phyloP scores from a whole-genome alignment of 2,888 invertebrate genomes.

The Napeogenes inachia region DNA sequence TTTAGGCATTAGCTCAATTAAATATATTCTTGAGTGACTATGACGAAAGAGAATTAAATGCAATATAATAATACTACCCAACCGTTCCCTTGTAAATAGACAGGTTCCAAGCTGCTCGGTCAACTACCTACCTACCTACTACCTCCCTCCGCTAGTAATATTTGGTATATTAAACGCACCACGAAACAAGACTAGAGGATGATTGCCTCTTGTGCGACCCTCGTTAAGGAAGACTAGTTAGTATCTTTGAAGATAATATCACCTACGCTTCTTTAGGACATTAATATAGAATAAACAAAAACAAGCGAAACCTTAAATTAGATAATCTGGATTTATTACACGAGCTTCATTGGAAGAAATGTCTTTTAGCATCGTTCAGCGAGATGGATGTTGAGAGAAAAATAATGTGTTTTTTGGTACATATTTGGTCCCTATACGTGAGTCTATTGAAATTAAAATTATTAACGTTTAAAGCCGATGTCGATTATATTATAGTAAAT shows the following conservation, averaged over 20 bases:
- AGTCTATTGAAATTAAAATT: constrained; percentile 30
- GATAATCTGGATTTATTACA: no score
- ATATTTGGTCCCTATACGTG: constrained; percentile 44
- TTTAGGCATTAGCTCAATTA: constrained; percentile 76
- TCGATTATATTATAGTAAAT: not conserved
- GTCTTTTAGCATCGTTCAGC: constrained; percentile 59
- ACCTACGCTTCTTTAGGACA: no score
- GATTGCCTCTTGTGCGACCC: constrained; percentile 72
- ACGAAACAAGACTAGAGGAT: constrained; percentile 76
- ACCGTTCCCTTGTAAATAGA: constrained; percentile 56
- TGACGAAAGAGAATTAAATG: constrained; percentile 52
- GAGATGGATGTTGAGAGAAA: constrained; percentile 16
- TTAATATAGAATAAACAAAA: no score
- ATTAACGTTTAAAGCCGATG: constrained; percentile 21
- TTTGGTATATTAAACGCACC: constrained; percentile 77
- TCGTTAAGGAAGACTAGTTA: constrained; percentile 75
- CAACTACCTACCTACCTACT: constrained; percentile 39
- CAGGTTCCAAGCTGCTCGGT: constrained; percentile 73
- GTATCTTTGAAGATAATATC: constrained; percentile 52
- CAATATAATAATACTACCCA: constrained; percentile 75
- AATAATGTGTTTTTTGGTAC: constrained; percentile 33
- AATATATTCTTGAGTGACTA: constrained; percentile 76
- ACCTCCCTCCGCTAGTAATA: constrained; percentile 68
- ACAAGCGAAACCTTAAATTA: no score
- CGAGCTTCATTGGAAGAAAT: constrained; percentile 32